Evolutionary conservation across 2,113 vertebrate species (phyloP).

Genomic region (Syrmaticus mikado): DNA sequence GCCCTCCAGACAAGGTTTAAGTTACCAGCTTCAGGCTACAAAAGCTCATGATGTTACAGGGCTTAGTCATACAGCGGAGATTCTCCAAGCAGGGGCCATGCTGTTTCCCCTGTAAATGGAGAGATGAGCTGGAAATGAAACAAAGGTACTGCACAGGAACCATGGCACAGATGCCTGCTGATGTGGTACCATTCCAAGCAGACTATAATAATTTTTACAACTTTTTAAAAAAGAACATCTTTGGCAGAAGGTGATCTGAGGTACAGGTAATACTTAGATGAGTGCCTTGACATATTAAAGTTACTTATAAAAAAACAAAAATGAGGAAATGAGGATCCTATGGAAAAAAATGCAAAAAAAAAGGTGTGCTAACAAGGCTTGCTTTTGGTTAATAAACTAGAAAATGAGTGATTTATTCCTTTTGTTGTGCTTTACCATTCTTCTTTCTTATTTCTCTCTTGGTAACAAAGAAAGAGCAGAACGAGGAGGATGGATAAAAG

Average conservation of each 20-base stretch:
- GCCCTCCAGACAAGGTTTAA: neutral
- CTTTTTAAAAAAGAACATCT: neutral
- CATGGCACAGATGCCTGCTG: rapidly evolving
- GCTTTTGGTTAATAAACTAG: neutral
- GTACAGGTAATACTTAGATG: neutral
- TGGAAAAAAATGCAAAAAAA: neutral
- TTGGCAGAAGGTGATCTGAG: neutral
- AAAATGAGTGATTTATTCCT: neutral
- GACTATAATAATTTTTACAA: neutral
- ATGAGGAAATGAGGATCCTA: neutral
- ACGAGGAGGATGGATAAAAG: neutral
- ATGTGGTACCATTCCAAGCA: neutral
- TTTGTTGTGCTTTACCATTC: neutral
- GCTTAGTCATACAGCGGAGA: neutral
- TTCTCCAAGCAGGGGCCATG: neutral
- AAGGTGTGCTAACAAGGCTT: neutral
- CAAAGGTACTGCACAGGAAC: rapidly evolving
- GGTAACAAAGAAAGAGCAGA: neutral
- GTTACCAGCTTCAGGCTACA: neutral
- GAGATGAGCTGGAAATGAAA: neutral
- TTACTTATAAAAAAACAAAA: neutral
- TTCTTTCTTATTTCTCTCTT: neutral
- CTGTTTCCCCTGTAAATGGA: neutral
- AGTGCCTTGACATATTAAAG: neutral
- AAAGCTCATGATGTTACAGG: neutral